Conservation (phyloP, 2,888 invertebrate genomes). For the Empis livida region DNA sequence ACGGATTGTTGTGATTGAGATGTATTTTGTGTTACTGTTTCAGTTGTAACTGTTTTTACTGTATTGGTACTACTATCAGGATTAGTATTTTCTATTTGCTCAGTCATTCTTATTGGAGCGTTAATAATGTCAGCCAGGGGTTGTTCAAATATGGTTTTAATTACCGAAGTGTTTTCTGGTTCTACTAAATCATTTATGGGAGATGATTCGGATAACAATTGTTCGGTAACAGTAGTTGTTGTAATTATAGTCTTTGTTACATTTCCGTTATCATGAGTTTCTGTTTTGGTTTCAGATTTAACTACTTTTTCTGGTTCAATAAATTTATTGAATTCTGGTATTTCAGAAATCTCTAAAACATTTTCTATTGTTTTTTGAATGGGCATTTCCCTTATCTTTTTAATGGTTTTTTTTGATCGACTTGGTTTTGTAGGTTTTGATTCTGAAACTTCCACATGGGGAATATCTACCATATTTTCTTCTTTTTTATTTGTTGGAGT, state of each 20-base stretch:
- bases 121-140: too few relatives aligned
- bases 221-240: slow-evolving; percentile 5
- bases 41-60: background rate
- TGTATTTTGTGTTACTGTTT: background rate
- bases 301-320: background rate
- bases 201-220: background rate
- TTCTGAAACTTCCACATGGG: background rate
- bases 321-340: background rate
- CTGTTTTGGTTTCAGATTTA: background rate
- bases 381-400: background rate
- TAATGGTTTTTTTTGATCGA: background rate
- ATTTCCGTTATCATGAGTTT: background rate
- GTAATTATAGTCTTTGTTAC: background rate
- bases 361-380: background rate
- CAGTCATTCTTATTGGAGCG: too few relatives aligned
- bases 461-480: background rate
- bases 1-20: too few relatives aligned
- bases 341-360: background rate
- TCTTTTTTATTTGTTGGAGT: background rate
- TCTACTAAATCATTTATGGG: too few relatives aligned
- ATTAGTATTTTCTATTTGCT: too few relatives aligned
- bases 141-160: too few relatives aligned
- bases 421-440: background rate
- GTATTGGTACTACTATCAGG: background rate
- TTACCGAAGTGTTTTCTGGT: too few relatives aligned